Percentiles rank a stretch among this genome's conserved stretches.
Conservation (phyloP, 2,797 vertebrate genomes). For the Enteromius treurensis region DNA sequence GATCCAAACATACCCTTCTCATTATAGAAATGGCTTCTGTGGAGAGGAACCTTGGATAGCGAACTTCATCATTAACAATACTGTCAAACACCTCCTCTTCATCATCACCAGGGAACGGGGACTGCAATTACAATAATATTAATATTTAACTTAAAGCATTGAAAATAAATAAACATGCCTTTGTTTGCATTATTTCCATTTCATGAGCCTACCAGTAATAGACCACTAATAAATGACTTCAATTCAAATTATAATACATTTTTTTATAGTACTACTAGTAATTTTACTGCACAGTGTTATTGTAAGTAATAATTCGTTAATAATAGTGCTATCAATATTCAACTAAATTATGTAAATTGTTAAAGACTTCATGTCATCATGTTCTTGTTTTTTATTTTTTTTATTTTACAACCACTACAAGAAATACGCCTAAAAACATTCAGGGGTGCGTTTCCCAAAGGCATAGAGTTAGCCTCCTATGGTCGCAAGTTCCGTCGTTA, state of each 20-base stretch:
- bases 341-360: background rate
- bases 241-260: background rate
- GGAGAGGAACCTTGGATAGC: conserved; percentile 95
- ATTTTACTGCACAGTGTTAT: too few species aligned
- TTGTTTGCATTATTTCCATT: background rate
- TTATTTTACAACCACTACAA: background rate
- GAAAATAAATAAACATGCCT: background rate
- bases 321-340: background rate
- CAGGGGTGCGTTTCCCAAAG: too few species aligned
- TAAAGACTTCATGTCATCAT: background rate
- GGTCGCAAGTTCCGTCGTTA: too few species aligned
- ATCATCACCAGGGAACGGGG: conserved; percentile 97
- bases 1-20: conserved; percentile 87
- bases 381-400: background rate
- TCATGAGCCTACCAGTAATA: background rate
- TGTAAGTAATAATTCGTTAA: background rate
- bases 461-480: too few species aligned
- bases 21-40: conserved; percentile 99
- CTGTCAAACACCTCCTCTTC: conserved; percentile 99
- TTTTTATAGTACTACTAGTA: too few species aligned
- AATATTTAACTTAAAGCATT: background rate
- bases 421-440: background rate
- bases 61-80: conserved; percentile 98
- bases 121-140: conserved; percentile 72
- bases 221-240: background rate